These are phyloP conservation scores for Phthorimaea operculella DNA, from an alignment of 1,140 invertebrate species.

Conservation along the genomic window DNA sequence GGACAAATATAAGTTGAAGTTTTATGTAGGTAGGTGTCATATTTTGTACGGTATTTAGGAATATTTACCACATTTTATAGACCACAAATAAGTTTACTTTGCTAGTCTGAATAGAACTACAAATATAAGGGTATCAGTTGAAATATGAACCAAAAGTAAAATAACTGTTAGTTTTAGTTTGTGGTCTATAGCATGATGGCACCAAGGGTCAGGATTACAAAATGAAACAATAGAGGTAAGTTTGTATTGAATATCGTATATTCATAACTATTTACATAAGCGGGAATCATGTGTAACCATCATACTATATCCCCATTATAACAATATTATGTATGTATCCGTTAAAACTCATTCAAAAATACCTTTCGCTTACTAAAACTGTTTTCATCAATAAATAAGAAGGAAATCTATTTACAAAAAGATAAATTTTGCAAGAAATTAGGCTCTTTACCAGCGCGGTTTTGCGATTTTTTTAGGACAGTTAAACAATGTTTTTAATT, in stretches of 20 bases:
- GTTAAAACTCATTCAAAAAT: conserved; percentile 3
- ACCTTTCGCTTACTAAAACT: background rate
- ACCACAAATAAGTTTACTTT: too few species aligned
- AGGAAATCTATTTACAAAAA: background rate
- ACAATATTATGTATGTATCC: background rate
- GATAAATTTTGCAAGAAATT: too few species aligned
- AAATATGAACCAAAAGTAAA: too few species aligned
- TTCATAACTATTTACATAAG: conserved; percentile 41
- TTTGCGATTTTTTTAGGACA: too few species aligned
- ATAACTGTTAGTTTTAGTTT: background rate
- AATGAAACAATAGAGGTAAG: conserved; percentile 59
- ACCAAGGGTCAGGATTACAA: conserved; percentile 24
- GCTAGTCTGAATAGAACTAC: too few species aligned
- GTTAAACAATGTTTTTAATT: too few species aligned
- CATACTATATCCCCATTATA: conserved; percentile 52
- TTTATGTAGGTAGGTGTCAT: too few species aligned
- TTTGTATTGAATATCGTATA: conserved; percentile 34
- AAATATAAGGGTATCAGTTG: too few species aligned
- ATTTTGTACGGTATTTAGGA: too few species aligned
- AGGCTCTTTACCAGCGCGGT: too few species aligned
- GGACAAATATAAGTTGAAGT: too few species aligned
- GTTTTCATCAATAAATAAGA: background rate
- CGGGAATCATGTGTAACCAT: conserved; percentile 40
- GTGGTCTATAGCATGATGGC: conserved; percentile 57
- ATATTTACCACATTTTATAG: too few species aligned